Evolutionary conservation across 1,140 invertebrate species (phyloP), one percentile per base, ranked within the genome.

Genomic region (Tenebrio molitor): DNA sequence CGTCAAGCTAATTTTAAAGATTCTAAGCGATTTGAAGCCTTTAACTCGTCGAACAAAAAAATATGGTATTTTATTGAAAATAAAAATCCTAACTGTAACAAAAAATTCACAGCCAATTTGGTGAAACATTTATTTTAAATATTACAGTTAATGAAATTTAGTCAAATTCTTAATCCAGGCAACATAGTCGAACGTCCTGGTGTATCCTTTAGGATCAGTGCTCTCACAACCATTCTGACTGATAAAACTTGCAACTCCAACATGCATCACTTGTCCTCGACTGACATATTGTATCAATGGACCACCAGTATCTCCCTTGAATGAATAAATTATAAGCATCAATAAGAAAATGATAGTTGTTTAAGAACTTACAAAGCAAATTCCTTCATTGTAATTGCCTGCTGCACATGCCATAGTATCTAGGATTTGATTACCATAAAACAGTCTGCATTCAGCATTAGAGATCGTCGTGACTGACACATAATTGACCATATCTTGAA

Each of bases 381-480:
- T 23, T 21, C 44, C 44, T 50, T 50, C 44, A 50, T 50, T 50
- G 23, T 50, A 50, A 50, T 50, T 50, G 19, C 44, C 44, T 50
- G 19, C 44, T 8, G 44, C 44, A 23, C 44, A 50, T 10, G 19
- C 44, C 44, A 50, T 50, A 1, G 44, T 50, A 1, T 50, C 44
- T 21, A 50, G 3, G 23, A 50, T 50, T 50, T 50, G 44, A n/a
- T 50, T 50, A 10, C 44, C 44, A 50, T 50, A 50, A 50, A 50
- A 7, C 5, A 50, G 7, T 21, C 23, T 50, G 23, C 44, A 50
- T 4, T 50, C 44, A 19, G 16, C 17, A 19, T 50, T 17, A 17
- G 44, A 21, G 8, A 50, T 17, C 4, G 44, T 50, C 23, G 19
- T 21, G 1, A 50, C 44, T 8, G 44, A 50, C 1, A 50, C 44